phyloP scores from a whole-genome alignment of 2,113 vertebrate genomes.

The Protobothrops mucrosquamatus region DNA sequence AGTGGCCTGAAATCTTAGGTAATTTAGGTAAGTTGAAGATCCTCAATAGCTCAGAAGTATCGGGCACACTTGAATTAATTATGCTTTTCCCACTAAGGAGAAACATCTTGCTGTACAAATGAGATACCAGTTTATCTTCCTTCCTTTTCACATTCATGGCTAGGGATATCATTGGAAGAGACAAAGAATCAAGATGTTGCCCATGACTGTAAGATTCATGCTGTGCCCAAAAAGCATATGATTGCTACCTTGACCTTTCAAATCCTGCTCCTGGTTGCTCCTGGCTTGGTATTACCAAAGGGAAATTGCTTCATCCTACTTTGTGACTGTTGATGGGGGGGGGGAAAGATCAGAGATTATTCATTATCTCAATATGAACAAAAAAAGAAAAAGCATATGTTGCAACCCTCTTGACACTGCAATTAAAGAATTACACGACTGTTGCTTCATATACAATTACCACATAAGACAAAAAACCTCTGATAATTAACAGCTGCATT shows the following conservation, averaged over 20 bases:
- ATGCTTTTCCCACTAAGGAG: not conserved
- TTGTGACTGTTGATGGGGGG: not conserved
- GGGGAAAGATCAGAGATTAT: not conserved
- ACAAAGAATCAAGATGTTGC: not conserved
- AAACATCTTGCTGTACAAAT: not conserved
- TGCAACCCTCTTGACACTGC: not conserved
- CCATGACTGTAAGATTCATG: not conserved
- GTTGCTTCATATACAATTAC: not conserved
- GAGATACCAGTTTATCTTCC: not conserved
- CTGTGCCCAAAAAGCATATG: not conserved
- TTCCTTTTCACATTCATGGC: not conserved
- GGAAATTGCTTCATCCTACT: not conserved
- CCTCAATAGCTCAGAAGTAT: not conserved
- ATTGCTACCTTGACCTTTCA: not conserved
- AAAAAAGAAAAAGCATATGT: not conserved
- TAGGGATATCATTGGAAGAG: not conserved
- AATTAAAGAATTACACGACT: not conserved
- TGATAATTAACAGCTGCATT: not conserved
- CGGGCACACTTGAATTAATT: not conserved
- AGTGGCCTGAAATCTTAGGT: not conserved
- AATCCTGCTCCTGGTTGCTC: not conserved
- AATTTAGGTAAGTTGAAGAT: not conserved
- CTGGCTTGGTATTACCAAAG: not conserved
- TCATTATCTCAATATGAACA: not conserved
- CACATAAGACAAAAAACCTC: not conserved